Conservation (phyloP, 2,113 vertebrate species). For the Collichthys lucidus region DNA sequence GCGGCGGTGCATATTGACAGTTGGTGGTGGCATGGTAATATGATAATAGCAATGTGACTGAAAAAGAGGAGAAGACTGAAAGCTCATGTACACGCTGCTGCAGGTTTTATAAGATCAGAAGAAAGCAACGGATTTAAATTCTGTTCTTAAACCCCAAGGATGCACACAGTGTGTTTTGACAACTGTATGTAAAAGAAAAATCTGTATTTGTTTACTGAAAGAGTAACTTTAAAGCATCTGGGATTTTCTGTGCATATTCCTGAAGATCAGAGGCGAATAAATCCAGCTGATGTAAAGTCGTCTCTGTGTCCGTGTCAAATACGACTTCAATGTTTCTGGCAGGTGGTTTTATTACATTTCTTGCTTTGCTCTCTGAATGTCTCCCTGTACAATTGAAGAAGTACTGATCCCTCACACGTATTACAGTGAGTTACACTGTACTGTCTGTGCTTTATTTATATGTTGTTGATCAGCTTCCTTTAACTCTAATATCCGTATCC, state of each 20-base stretch:
- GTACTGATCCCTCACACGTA: background rate
- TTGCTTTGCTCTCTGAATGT: background rate
- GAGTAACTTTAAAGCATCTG: background rate
- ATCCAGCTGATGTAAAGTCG: constrained; percentile 11
- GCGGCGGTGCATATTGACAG: background rate
- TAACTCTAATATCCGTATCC: background rate
- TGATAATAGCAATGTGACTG: background rate
- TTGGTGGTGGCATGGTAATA: background rate
- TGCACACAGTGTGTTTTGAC: background rate
- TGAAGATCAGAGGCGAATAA: background rate
- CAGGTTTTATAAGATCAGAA: background rate
- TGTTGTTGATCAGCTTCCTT: background rate
- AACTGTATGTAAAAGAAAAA: background rate
- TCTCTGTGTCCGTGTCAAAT: background rate
- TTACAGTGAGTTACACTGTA: background rate
- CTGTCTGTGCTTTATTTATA: background rate
- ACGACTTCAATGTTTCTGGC: background rate
- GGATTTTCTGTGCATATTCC: background rate
- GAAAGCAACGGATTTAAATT: background rate
- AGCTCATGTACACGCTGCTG: background rate
- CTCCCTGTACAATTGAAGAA: background rate
- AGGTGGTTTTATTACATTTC: constrained; percentile 8
- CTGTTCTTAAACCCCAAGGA: background rate
- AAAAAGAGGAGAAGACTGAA: background rate
- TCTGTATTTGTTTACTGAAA: background rate